Conservation (phyloP, 2,113 vertebrate species). For the Lophochroa leadbeateri region DNA sequence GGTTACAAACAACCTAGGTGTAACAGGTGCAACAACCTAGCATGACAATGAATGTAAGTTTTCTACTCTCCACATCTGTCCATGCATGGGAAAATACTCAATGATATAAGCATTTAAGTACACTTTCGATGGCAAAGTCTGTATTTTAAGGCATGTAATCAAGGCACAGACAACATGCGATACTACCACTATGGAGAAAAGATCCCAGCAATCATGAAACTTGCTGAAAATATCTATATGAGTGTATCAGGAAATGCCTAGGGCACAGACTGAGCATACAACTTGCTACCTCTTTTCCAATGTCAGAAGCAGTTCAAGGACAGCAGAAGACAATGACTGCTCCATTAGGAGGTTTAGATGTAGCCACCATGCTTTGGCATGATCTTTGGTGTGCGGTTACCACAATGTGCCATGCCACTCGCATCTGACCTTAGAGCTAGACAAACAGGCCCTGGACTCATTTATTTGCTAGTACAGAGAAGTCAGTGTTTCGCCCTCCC, state of each 20-base stretch:
- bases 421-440: background rate
- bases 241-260: background rate
- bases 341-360: background rate
- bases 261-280: background rate
- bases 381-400: background rate
- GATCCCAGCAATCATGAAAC: background rate
- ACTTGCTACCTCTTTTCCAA: background rate
- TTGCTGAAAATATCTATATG: background rate
- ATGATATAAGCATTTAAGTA: background rate
- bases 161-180: background rate
- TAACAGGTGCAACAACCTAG: background rate
- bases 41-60: background rate
- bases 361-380: background rate
- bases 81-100: background rate
- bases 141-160: background rate
- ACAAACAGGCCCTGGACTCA: background rate
- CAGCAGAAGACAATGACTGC: background rate
- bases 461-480: background rate
- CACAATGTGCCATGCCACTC: fast-evolving
- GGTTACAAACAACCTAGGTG: background rate
- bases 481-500: background rate
- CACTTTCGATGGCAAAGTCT: background rate
- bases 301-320: background rate
- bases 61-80: background rate
- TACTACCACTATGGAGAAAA: background rate